Evolutionary conservation across 1,140 invertebrate genomes (phyloP), one percentile per base, ranked within the genome.

Genomic region (Platyscapa corneri): DNA sequence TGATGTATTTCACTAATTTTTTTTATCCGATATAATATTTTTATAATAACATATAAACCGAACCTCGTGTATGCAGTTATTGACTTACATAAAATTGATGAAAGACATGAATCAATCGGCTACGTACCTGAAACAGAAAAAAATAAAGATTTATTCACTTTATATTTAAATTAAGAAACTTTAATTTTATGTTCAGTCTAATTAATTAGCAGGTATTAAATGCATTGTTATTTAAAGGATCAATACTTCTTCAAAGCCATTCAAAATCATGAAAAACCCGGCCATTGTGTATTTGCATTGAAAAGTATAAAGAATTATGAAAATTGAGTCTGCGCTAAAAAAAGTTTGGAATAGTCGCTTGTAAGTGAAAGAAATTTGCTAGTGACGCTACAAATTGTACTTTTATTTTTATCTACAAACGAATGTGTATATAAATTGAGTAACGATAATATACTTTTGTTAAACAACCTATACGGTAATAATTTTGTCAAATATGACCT

Each of bases 71-170:
- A 1, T 75, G 27, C 46, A 14, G 5, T 77, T 46, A 7, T 30
- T 53, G 30, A 76, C 75, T 77, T n/a, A n/a, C n/a, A 18, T 77
- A 56, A 32, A 53, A 77, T 8, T 8, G 75, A 23, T 23, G 49
- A 46, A 46, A 27, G 7, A 20, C 5, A 37, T 20, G 23, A 34
- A 34, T 56, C 42, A 49, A 76, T 37, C 30, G 10, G 23, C 34
- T 42, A 75, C 72, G 27, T 76, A 83, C 82, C 82, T 83, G 82
- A 64, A 83, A 83, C 82, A 83, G 34, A 82, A 82, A 65, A 76
- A 78, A 30, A 77, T 20, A 5, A 0, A 23, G 10, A 77, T 27
- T 77, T 53, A 77, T 53, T 77, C 18, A 77, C 20, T 77, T 49
- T 77, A 34, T 53, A 77, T 32, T 53, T 32, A 77, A 77, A 77